A percentile compares a stretch with the other conserved stretches of the same genome.
phyloP scores from a whole-genome alignment of 2,888 invertebrate genomes.

The Microplitis manilae region DNA sequence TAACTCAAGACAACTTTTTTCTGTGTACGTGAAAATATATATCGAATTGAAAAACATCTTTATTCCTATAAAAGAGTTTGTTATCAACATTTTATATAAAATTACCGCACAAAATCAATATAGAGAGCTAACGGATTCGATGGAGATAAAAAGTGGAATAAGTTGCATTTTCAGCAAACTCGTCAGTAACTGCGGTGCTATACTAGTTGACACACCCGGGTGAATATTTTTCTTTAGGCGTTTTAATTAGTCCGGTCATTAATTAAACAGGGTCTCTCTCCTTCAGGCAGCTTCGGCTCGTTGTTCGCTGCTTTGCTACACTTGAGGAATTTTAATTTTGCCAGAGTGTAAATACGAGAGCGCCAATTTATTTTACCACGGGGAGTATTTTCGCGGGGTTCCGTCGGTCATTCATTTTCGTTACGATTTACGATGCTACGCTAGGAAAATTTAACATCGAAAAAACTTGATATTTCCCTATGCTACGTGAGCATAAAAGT shows the following conservation, averaged over 20 bases:
- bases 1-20: no score
- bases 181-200: conserved; percentile 10
- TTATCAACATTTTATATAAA: no score
- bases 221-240: conserved; percentile 58
- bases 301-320: conserved; percentile 55
- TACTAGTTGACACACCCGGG: conserved; percentile 28
- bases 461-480: conserved; percentile 25
- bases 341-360: conserved; percentile 62
- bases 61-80: no score
- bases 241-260: conserved; percentile 64
- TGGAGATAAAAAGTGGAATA: conserved; percentile 11
- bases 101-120: conserved; percentile 21
- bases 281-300: conserved; percentile 48
- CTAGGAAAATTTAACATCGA: conserved; percentile 30
- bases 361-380: conserved; percentile 63
- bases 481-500: conserved; percentile 11
- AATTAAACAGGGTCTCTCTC: conserved; percentile 60
- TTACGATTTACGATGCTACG: conserved; percentile 43
- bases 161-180: conserved; percentile 41
- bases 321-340: conserved; percentile 64
- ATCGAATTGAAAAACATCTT: no score
- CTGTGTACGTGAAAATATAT: no score
- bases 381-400: conserved; percentile 53
- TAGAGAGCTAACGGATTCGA: conserved; percentile 49
- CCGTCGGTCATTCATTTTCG: conserved; percentile 47